These are phyloP conservation scores for Benthosema pterotum DNA, from an alignment of 2,797 vertebrate species.

Conservation along the genomic window DNA sequence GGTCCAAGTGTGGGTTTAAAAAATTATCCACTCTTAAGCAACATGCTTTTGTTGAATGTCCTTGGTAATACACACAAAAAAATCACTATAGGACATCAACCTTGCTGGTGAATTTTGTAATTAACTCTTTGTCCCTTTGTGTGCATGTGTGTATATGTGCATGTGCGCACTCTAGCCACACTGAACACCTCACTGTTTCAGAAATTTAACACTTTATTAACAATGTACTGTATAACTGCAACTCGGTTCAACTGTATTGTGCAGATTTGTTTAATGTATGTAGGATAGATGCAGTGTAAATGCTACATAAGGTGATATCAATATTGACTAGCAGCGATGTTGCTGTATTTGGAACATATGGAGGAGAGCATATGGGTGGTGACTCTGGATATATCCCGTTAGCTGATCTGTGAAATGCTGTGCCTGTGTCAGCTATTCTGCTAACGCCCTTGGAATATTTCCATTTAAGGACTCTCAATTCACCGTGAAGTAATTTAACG, in stretches of 20 bases:
- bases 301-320: background rate
- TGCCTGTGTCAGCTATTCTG: background rate
- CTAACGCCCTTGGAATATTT: background rate
- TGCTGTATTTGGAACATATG: background rate
- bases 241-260: too few relatives aligned
- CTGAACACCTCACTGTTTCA: too few relatives aligned
- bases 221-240: too few relatives aligned
- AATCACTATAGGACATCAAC: too few relatives aligned
- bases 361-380: background rate
- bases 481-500: background rate
- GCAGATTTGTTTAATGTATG: too few relatives aligned
- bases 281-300: too few relatives aligned
- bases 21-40: too few relatives aligned
- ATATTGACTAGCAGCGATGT: background rate
- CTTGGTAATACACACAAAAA: too few relatives aligned
- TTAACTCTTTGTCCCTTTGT: background rate
- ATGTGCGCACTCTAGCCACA: conserved; percentile 1
- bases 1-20: too few relatives aligned
- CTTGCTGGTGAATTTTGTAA: too few relatives aligned
- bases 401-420: background rate
- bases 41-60: too few relatives aligned
- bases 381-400: background rate
- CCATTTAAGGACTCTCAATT: background rate
- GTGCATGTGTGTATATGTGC: background rate
- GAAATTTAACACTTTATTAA: too few relatives aligned